Conservation (phyloP, 2,888 invertebrate genomes). For the Ceraclea dissimilis region DNA sequence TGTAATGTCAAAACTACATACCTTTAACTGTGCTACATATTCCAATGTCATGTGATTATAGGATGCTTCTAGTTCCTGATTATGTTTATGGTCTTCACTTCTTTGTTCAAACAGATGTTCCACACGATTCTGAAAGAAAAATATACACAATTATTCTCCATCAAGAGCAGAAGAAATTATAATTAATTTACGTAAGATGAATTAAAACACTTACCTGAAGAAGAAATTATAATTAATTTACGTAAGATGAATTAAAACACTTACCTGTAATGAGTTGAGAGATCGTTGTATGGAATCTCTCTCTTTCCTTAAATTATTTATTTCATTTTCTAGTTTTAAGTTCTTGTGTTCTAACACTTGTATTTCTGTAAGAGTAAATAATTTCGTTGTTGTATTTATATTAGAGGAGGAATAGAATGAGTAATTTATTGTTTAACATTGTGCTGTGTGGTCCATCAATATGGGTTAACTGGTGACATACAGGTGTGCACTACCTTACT, state of each 20-base stretch:
- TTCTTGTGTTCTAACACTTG: slow-evolving; percentile 68
- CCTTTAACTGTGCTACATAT: slow-evolving; percentile 45
- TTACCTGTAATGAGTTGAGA: slow-evolving; percentile 44
- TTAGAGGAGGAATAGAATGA: too few relatives aligned
- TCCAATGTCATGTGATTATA: slow-evolving; percentile 48
- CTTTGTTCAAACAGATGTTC: slow-evolving; percentile 16
- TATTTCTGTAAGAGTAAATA: slow-evolving; percentile 33
- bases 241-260: too few relatives aligned
- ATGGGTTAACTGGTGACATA: too few relatives aligned
- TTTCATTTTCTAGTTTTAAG: slow-evolving; percentile 57
- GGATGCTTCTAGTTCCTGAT: slow-evolving; percentile 46
- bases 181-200: background rate
- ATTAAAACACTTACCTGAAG: too few relatives aligned
- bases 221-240: too few relatives aligned
- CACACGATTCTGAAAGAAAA: slow-evolving; percentile 5
- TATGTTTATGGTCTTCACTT: slow-evolving; percentile 46
- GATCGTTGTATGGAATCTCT: slow-evolving; percentile 50
- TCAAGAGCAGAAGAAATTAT: background rate
- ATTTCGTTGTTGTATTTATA: too few relatives aligned
- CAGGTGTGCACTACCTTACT: too few relatives aligned
- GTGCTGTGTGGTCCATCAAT: too few relatives aligned
- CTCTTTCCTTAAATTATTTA: slow-evolving; percentile 50
- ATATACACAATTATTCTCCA: background rate
- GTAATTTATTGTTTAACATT: too few relatives aligned
- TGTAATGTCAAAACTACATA: slow-evolving; percentile 24